Base-by-base conservation (phyloP, 2,797 vertebrate genomes). In the Siniperca scherzeri region DNA sequence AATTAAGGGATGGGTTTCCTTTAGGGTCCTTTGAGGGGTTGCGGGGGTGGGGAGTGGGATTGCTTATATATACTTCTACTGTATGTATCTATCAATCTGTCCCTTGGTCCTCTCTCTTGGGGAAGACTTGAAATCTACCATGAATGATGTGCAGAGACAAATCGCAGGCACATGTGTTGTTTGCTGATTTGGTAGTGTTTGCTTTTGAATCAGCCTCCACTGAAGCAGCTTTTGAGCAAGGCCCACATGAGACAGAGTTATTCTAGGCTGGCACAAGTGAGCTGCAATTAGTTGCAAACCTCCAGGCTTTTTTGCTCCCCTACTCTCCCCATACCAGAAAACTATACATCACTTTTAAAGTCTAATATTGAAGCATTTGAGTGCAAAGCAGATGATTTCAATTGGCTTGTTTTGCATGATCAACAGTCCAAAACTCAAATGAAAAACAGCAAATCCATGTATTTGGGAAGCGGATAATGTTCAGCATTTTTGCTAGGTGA, bases 1-100 rank as follows among this genome's bases (percentile, higher is more conserved):
- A 88, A 84, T 88, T 77, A 78, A 89, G 81, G 86, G 84, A 90
- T 91, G 81, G 81, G 75, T 89, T 91, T 87, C 84, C 88, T 86
- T 64, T 67, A 70, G 80, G 85, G 74, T 86, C 85, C 80, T 71
- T 78, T 46, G 77, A 78, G 85, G 81, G 66, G 68, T 48, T 27
- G 40, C 36, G 42, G 68, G 33, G 64, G 59, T 2, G 9, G 56
- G 25, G 57, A 60, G 67, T 19, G 7, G 40, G 40, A 19, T 42
- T 27, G 56, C 50, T 77, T 25, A 75, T 57, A 40, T 56, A 70
- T 19, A 60, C 61, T 40, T 57, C 27, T 48, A 38, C 73, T 66
- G 25, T 80, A 53, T 65, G 50, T 60, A 70, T 78, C 79, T 72
- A 68, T 78, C 77, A 81, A 78, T 78, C 55, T 71, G 70, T 86